These are phyloP conservation scores for Boleophthalmus pectinirostris DNA, from an alignment of 2,113 vertebrate species.

Conservation along the genomic window DNA sequence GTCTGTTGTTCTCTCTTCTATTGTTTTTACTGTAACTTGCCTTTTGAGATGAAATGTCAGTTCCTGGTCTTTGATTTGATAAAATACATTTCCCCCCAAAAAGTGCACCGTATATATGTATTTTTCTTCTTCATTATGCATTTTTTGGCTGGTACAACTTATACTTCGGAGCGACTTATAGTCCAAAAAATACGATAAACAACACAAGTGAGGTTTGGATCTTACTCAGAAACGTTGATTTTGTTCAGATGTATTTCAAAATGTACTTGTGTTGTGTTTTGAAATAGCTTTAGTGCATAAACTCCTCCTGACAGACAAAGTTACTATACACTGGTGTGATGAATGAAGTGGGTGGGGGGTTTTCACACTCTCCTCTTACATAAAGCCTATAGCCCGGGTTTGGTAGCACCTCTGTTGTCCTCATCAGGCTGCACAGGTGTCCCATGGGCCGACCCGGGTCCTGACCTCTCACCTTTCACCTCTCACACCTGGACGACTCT, in stretches of 20 bases:
- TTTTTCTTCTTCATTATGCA: too few species aligned
- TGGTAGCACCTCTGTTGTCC: slow-evolving; percentile 36
- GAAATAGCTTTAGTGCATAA: background rate
- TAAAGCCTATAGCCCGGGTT: slow-evolving; percentile 22
- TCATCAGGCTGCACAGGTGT: slow-evolving; percentile 67
- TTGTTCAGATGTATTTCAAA: too few species aligned
- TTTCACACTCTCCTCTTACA: background rate
- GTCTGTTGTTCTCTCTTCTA: too few species aligned
- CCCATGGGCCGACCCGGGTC: slow-evolving; percentile 43
- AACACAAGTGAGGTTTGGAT: too few species aligned
- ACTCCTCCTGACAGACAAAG: background rate
- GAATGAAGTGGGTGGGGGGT: slow-evolving; percentile 11
- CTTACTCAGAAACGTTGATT: background rate
- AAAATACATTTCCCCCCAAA: too few species aligned
- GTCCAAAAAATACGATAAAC: too few species aligned
- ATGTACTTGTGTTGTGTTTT: background rate
- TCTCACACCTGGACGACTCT: slow-evolving; percentile 62
- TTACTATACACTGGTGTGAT: slow-evolving; percentile 12
- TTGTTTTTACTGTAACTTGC: too few species aligned
- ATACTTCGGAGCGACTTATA: too few species aligned
- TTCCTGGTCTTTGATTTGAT: too few species aligned
- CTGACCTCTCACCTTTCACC: slow-evolving; percentile 53
- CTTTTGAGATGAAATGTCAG: too few species aligned
- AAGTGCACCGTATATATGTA: too few species aligned
- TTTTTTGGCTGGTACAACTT: too few species aligned